Percentiles rank a stretch among this genome's conserved stretches.
phyloP scores from a whole-genome alignment of 2,888 invertebrate genomes.

The Eupithecia abbreviata region DNA sequence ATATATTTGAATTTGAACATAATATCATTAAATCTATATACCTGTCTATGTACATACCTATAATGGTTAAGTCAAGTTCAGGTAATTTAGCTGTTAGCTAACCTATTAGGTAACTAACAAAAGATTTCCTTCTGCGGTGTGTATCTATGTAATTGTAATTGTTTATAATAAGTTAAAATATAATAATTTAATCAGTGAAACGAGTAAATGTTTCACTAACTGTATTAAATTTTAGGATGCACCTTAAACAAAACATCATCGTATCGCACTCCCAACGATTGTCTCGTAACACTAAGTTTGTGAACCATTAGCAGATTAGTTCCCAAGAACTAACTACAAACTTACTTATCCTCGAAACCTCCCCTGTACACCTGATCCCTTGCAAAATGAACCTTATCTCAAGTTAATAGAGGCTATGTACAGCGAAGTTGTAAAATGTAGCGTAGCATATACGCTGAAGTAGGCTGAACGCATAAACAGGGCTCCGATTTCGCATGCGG shows the following conservation, averaged over 20 bases:
- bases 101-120: not conserved
- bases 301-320: constrained; percentile 74
- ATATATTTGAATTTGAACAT: too few relatives aligned
- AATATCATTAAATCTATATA: too few relatives aligned
- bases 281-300: constrained; percentile 58
- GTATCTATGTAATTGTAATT: not conserved
- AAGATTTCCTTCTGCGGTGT: not conserved
- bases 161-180: not conserved
- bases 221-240: not conserved
- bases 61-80: not conserved
- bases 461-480: constrained; percentile 46
- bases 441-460: constrained; percentile 16
- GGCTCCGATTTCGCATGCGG: constrained; percentile 43
- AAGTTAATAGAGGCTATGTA: constrained; percentile 9
- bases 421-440: constrained; percentile 9
- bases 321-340: constrained; percentile 57
- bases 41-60: too few relatives aligned
- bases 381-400: constrained; percentile 37
- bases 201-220: not conserved
- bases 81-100: not conserved
- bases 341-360: constrained; percentile 58
- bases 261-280: constrained; percentile 50
- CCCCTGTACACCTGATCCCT: constrained; percentile 27
- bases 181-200: not conserved
- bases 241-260: constrained; percentile 13